Percentiles rank a stretch among this genome's conserved stretches.
phyloP scores from a whole-genome alignment of 1,140 invertebrate genomes.

The Stratiolaelaps scimitus region DNA sequence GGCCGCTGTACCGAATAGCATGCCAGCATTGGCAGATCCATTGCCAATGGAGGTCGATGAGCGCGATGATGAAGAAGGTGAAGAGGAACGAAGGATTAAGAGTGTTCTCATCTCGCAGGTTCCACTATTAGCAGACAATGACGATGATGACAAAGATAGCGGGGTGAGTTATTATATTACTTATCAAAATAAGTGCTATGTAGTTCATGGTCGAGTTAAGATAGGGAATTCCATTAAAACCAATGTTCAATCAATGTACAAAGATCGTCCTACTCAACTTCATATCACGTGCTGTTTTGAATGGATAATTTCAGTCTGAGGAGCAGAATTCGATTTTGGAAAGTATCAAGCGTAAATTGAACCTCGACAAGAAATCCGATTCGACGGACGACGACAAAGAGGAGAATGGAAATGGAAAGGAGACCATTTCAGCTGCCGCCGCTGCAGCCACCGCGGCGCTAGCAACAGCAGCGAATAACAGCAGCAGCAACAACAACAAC shows the following conservation, averaged over 20 bases:
- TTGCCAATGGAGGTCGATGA: too few species aligned
- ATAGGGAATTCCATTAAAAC: too few species aligned
- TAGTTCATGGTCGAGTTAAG: too few species aligned
- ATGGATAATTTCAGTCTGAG: not conserved
- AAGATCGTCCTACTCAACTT: too few species aligned
- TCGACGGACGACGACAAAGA: conserved; percentile 24
- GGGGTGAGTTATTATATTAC: conserved; percentile 14
- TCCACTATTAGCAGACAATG: not conserved
- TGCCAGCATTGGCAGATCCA: too few species aligned
- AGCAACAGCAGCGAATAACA: not conserved
- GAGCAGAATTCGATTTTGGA: conserved; percentile 25
- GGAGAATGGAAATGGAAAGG: conserved; percentile 1
- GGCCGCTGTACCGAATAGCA: too few species aligned
- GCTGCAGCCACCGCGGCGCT: not conserved
- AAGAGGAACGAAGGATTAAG: not conserved
- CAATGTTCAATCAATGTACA: too few species aligned
- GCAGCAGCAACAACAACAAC: not conserved
- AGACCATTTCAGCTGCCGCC: not conserved
- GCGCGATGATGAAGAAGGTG: not conserved
- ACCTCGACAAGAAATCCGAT: conserved; percentile 27
- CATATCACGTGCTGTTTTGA: too few species aligned
- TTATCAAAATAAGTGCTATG: too few species aligned
- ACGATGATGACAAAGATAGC: conserved; percentile 23
- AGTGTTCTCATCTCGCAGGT: conserved; percentile 4
- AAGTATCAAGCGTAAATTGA: conserved; percentile 24